Conservation (phyloP, 1,140 invertebrate genomes). For the Euglossa dilemma region DNA sequence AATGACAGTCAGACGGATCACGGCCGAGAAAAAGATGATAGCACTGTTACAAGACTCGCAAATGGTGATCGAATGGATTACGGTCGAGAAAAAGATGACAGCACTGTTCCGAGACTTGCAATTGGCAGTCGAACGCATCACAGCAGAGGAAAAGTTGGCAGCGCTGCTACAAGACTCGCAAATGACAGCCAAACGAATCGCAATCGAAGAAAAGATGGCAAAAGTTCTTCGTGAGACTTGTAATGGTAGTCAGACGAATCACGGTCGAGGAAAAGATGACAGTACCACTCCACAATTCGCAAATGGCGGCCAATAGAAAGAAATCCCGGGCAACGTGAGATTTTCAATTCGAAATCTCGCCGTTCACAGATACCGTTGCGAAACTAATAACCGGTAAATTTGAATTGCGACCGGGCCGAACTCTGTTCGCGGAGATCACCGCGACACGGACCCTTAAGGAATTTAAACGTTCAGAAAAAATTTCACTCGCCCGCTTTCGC, state of each 20-base stretch:
- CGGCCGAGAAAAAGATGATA: too few relatives aligned
- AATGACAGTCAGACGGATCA: too few relatives aligned
- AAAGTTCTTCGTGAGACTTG: too few relatives aligned
- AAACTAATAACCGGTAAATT: neutral
- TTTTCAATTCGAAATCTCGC: neutral
- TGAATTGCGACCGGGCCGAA: neutral
- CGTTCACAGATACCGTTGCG: neutral
- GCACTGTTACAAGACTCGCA: too few relatives aligned
- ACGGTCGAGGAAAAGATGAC: too few relatives aligned
- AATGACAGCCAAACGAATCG: too few relatives aligned
- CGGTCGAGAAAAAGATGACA: neutral
- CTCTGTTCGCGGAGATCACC: neutral
- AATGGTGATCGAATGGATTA: too few relatives aligned
- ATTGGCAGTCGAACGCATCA: too few relatives aligned
- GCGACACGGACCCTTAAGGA: neutral
- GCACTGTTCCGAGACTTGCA: neutral
- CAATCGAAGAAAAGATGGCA: too few relatives aligned
- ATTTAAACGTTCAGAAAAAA: neutral
- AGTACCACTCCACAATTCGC: neutral
- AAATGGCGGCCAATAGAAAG: neutral
- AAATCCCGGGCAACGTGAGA: neutral
- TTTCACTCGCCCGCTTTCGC: neutral
- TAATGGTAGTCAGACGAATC: too few relatives aligned
- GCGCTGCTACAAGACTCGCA: too few relatives aligned
- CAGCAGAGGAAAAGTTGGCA: too few relatives aligned